phyloP scores from a whole-genome alignment of 2,113 vertebrate genomes.

The Macrotis lagotis region DNA sequence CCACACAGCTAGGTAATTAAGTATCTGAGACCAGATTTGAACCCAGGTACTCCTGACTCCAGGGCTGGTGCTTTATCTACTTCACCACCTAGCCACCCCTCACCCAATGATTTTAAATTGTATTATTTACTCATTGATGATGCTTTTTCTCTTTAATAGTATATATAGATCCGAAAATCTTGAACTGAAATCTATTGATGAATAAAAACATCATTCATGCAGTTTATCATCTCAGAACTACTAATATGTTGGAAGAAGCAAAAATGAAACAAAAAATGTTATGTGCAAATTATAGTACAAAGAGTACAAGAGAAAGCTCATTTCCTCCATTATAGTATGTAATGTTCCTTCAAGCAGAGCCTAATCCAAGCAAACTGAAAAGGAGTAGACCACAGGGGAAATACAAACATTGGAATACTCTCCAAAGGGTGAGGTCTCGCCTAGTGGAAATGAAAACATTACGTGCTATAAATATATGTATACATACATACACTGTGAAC shows the following conservation, averaged over 20 bases:
- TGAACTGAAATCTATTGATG: neutral
- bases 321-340: conserved; percentile 15
- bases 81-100: no score
- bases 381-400: conserved; percentile 19
- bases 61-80: no score
- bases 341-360: conserved; percentile 9
- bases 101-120: neutral
- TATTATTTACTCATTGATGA: neutral
- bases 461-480: neutral
- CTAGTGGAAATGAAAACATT: conserved; percentile 51
- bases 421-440: conserved; percentile 1
- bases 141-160: neutral
- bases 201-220: neutral
- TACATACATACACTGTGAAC: neutral
- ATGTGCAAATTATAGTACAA: neutral
- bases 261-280: conserved; percentile 25
- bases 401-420: conserved; percentile 40
- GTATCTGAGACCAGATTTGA: no score
- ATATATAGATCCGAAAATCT: neutral
- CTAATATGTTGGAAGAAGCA: neutral
- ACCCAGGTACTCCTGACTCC: no score
- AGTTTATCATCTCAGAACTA: neutral
- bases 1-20: no score
- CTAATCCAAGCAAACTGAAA: conserved; percentile 17
- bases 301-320: conserved; percentile 44